These are phyloP conservation scores for Dendrocincla tyrannina DNA, from an alignment of 2,797 vertebrate genomes.

Conservation along the genomic window DNA sequence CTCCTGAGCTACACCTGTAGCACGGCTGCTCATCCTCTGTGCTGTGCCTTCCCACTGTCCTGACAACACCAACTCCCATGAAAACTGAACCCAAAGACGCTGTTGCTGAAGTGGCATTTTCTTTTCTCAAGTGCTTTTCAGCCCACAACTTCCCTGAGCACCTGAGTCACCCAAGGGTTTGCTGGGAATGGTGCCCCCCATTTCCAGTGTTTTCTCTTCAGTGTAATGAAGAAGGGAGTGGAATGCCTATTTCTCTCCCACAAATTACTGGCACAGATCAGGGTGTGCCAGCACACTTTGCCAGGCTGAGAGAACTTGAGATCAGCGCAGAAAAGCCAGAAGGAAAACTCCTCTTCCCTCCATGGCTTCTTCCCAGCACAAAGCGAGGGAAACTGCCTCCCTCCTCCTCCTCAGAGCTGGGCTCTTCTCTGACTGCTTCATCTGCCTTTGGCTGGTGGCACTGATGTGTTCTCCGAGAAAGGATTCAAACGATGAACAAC, in stretches of 20 bases:
- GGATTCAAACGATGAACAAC: neutral
- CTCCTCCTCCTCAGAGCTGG: neutral
- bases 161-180: neutral
- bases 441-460: conserved; percentile 11
- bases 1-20: neutral
- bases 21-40: neutral
- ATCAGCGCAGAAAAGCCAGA: neutral
- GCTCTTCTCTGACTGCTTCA: neutral
- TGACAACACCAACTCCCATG: neutral
- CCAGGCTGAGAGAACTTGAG: neutral
- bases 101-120: neutral
- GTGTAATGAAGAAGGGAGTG: neutral
- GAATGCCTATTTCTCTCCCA: neutral
- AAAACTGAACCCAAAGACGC: neutral
- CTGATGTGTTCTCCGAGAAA: neutral
- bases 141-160: neutral
- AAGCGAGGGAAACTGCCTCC: neutral
- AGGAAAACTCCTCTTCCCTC: neutral
- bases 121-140: neutral
- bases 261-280: neutral
- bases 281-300: neutral
- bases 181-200: neutral
- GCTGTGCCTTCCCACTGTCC: neutral
- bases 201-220: neutral
- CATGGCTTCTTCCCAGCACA: neutral